Evolutionary conservation across 2,113 vertebrate species (phyloP), one percentile per base, ranked within the genome.

Genomic region (Corapipo altera): DNA sequence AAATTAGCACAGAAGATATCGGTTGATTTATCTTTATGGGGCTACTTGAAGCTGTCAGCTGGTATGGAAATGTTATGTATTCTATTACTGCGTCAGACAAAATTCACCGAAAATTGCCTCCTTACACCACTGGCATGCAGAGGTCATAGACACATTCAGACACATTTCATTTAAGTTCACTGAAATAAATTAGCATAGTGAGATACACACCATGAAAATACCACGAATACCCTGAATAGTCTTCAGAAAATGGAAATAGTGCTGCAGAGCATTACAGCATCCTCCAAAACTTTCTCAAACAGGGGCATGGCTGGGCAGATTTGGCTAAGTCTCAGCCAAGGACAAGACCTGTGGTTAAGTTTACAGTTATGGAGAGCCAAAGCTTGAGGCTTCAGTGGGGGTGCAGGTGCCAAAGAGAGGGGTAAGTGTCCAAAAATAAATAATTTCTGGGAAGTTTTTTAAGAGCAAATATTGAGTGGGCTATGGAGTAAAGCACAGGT

Each of bases 111-210:
- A 65, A 65, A 11, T 26, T 77, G 20, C 33, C 57, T 58, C 43
- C 14, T 70, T 66, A 57, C 2, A 23, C n/a, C 13, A 21, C n/a
- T 84, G 58, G 64, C 75, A 75, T 41, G n/a, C 32, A n/a, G 41
- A 23, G n/a, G 12, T 64, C 65, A 49, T n/a, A 58, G 48, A 8
- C 2, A 1, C 30, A 7, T 44, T 69, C 69, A 33, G 28, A 62
- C 11, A 43, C 12, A 57, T 3, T 73, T 61, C 5, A 32, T 62
- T 70, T 59, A 30, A 19, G 17, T 27, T 70, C 0, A 0, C 8
- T 43, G 69, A 65, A 90, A 64, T 57, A 64, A 72, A 88, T 51
- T 20, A 75, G 5, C 23, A 16, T 39, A 5, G 10, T 20, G 65
- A 94, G 39, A 46, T 39, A 65, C 7, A 26, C 8, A 32, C 2